phyloP scores from a whole-genome alignment of 2,888 invertebrate species.

The Lycocerus yunnanus region DNA sequence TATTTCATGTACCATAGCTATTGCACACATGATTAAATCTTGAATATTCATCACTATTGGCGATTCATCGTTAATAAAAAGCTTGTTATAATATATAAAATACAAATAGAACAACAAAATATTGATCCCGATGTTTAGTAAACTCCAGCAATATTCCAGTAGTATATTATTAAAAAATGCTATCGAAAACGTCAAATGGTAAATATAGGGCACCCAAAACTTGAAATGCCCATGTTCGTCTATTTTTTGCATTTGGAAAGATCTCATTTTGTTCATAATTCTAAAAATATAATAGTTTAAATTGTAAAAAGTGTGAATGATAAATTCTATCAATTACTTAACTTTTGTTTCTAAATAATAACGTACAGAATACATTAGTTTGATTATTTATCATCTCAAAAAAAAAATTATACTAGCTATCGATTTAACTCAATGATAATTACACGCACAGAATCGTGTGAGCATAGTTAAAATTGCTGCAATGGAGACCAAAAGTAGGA shows the following conservation, averaged over 20 bases:
- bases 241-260: neutral
- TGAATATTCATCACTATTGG: neutral
- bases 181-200: neutral
- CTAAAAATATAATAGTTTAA: too few relatives aligned
- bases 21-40: neutral
- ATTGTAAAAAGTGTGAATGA: too few relatives aligned
- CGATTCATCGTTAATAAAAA: neutral
- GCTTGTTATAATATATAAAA: neutral
- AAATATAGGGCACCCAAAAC: neutral
- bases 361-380: too few relatives aligned
- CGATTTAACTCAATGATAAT: too few relatives aligned
- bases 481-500: too few relatives aligned
- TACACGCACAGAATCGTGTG: too few relatives aligned
- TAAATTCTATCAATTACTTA: too few relatives aligned
- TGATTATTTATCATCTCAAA: too few relatives aligned
- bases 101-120: neutral
- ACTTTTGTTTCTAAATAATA: too few relatives aligned
- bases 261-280: neutral
- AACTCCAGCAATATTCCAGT: neutral
- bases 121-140: neutral
- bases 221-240: neutral
- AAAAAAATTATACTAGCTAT: too few relatives aligned
- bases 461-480: too few relatives aligned
- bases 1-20: neutral
- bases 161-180: neutral